Percentiles rank a stretch among this genome's conserved stretches.
These are phyloP conservation scores for Puma concolor DNA, from an alignment of 2,113 vertebrate species.

Conservation along the genomic window DNA sequence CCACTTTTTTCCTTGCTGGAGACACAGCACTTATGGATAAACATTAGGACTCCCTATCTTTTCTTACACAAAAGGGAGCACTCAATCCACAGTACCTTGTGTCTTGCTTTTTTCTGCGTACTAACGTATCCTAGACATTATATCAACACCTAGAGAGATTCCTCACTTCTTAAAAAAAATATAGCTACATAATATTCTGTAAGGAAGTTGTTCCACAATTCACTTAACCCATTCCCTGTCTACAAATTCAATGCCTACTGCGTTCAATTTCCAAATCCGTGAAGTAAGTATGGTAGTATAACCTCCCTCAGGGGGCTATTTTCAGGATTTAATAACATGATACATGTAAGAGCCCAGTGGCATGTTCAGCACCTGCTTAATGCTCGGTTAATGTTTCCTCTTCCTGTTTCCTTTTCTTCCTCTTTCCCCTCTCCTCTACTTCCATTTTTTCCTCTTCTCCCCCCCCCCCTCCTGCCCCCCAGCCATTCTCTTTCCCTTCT, in stretches of 20 bases:
- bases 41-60: neutral
- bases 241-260: neutral
- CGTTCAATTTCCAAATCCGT: neutral
- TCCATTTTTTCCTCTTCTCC: neutral
- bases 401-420: neutral
- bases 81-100: neutral
- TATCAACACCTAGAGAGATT: neutral
- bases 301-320: too few species aligned
- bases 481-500: neutral
- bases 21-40: neutral
- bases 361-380: neutral
- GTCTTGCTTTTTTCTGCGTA: neutral
- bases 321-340: neutral
- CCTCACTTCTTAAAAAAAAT: neutral
- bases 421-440: neutral
- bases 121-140: neutral
- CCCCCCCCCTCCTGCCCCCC: accelerated
- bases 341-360: neutral
- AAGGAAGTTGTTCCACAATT: neutral
- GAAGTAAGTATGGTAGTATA: too few species aligned
- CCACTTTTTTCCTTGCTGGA: neutral
- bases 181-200: neutral
- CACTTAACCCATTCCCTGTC: neutral
- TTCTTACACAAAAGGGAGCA: neutral
- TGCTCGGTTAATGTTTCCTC: neutral